phyloP scores from a whole-genome alignment of 2,888 invertebrate genomes.

The Auanema sp. region DNA sequence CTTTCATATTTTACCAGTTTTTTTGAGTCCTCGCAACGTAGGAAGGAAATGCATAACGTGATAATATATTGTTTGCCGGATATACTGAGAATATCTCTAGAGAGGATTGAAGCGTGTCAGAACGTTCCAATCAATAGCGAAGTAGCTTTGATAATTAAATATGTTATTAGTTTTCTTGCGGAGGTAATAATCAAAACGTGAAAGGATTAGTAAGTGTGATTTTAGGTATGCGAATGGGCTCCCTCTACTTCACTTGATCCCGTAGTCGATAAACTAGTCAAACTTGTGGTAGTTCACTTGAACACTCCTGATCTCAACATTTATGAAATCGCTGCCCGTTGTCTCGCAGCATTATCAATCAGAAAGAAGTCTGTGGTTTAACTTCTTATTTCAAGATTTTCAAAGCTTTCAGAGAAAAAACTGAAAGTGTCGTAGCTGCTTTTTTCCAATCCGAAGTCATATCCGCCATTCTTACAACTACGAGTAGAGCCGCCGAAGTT shows the following conservation, averaged over 20 bases:
- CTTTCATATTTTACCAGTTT: background rate
- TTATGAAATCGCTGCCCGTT: slow-evolving; percentile 49
- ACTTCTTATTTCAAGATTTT: background rate
- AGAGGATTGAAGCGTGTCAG: slow-evolving; percentile 7
- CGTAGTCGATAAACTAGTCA: slow-evolving; percentile 16
- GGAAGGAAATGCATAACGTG: slow-evolving; percentile 21
- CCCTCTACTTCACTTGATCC: slow-evolving; percentile 7
- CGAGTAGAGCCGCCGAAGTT: slow-evolving; percentile 43
- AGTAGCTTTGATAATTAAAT: background rate
- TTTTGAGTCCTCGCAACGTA: slow-evolving; percentile 10
- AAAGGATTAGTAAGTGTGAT: background rate
- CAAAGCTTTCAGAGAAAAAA: slow-evolving; percentile 21
- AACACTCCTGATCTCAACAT: slow-evolving; percentile 22
- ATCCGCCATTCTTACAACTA: slow-evolving; percentile 41
- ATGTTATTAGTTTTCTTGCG: slow-evolving; percentile 7
- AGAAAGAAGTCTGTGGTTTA: slow-evolving; percentile 27
- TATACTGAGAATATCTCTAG: slow-evolving; percentile 16
- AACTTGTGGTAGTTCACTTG: slow-evolving; percentile 17
- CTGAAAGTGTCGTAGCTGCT: slow-evolving; percentile 36
- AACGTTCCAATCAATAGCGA: background rate
- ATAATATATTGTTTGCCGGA: slow-evolving; percentile 14
- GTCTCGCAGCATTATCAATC: slow-evolving; percentile 44
- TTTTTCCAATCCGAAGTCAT: slow-evolving; percentile 48
- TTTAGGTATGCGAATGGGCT: slow-evolving; percentile 20
- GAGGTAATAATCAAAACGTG: slow-evolving; percentile 9